These are phyloP conservation scores for Drosophila neonasuta DNA, from an alignment of 2,888 invertebrate genomes.

Conservation along the genomic window DNA sequence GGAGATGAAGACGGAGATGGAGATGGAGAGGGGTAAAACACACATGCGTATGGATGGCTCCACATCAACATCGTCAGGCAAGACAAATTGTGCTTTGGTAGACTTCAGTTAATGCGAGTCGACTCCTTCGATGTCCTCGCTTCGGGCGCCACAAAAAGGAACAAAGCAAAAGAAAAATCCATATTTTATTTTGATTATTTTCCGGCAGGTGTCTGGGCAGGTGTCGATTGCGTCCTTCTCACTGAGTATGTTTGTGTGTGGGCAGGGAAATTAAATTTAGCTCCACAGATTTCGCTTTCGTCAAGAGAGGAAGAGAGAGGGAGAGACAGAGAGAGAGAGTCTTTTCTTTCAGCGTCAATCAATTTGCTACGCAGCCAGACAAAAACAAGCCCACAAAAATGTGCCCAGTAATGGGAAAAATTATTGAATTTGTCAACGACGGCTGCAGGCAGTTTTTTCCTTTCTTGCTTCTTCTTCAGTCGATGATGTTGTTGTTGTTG, in stretches of 20 bases:
- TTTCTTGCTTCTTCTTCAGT: background rate
- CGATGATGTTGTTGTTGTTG: background rate
- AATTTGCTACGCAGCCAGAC: slow-evolving; percentile 67
- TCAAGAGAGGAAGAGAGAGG: too few relatives aligned
- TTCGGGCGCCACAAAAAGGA: slow-evolving; percentile 13
- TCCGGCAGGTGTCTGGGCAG: slow-evolving; percentile 66
- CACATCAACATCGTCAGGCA: slow-evolving; percentile 43
- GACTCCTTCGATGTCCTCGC: slow-evolving; percentile 32
- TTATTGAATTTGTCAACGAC: slow-evolving; percentile 81
- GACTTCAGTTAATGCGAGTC: slow-evolving; percentile 60
- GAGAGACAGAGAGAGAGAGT: slow-evolving; percentile 2
- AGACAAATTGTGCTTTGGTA: slow-evolving; percentile 78
- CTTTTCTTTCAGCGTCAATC: slow-evolving; percentile 68
- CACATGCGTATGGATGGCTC: slow-evolving; percentile 6
- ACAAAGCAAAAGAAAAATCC: slow-evolving; percentile 65
- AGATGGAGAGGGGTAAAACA: background rate
- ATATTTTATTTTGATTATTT: slow-evolving; percentile 76
- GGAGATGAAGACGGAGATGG: background rate
- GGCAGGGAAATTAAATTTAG: slow-evolving; percentile 65
- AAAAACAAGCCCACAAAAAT: slow-evolving; percentile 69
- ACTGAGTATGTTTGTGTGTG: background rate
- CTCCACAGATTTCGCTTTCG: slow-evolving; percentile 33
- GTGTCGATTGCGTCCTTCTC: slow-evolving; percentile 63
- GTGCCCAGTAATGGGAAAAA: slow-evolving; percentile 77
- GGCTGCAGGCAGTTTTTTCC: slow-evolving; percentile 46